Evolutionary conservation across 2,888 invertebrate genomes (phyloP).

Genomic region (Eristalis tenax): DNA sequence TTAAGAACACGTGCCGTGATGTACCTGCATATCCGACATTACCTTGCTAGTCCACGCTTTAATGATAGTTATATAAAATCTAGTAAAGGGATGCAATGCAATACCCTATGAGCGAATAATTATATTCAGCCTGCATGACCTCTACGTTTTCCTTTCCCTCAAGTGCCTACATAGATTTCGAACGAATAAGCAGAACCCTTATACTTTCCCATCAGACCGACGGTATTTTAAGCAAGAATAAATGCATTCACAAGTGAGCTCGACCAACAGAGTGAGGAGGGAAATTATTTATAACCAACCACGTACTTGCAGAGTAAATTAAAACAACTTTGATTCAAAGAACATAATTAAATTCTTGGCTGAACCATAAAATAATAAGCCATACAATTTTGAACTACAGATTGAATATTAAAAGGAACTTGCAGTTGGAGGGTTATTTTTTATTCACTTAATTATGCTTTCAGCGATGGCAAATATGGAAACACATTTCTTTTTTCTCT

Average conservation of each 20-base stretch:
- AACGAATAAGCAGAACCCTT: not conserved
- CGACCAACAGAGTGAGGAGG: not conserved
- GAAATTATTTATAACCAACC: not conserved
- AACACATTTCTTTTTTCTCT: slow-evolving; percentile 12
- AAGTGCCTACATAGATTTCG: not conserved
- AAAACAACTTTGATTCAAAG: not conserved
- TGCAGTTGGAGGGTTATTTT: slow-evolving; percentile 13
- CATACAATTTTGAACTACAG: not conserved
- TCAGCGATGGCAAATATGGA: slow-evolving; percentile 20
- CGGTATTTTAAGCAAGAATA: not conserved
- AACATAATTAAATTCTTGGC: not conserved
- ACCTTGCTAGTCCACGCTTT: too few species aligned
- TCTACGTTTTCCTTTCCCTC: too few species aligned
- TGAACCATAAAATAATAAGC: not conserved
- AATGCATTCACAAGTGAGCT: not conserved
- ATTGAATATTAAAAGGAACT: slow-evolving; percentile 13
- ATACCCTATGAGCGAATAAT: too few species aligned
- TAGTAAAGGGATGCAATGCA: too few species aligned
- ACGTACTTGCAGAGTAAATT: not conserved
- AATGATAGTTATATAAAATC: too few species aligned
- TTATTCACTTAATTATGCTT: slow-evolving; percentile 48
- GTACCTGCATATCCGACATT: too few species aligned
- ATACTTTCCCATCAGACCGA: too few species aligned
- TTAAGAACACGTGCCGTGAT: too few species aligned
- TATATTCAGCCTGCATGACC: too few species aligned